phyloP scores from a whole-genome alignment of 1,140 invertebrate species.

The Zaprionus nigranus region DNA sequence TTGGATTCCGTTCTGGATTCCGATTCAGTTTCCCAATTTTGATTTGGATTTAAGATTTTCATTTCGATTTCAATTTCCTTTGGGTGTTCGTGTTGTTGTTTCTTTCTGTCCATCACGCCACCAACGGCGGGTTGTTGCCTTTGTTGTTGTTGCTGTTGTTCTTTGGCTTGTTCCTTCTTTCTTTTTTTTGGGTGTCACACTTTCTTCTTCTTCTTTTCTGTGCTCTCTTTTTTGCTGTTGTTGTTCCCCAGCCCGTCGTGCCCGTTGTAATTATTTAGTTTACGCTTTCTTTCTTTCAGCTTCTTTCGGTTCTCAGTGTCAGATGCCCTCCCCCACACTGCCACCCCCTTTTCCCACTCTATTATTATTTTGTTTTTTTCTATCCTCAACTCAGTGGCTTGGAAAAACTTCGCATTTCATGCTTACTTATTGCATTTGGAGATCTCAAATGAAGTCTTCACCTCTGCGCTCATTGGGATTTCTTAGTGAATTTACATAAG shows the following conservation, averaged over 20 bases:
- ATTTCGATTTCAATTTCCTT: slow-evolving; percentile 49
- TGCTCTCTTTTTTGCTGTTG: slow-evolving; percentile 37
- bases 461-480: no score
- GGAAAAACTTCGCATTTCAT: slow-evolving; percentile 72
- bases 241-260: slow-evolving; percentile 21
- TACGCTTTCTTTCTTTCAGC: slow-evolving; percentile 25
- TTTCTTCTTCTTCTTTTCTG: slow-evolving; percentile 37
- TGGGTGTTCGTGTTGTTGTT: slow-evolving; percentile 28
- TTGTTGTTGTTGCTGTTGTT: slow-evolving; percentile 16
- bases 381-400: slow-evolving; percentile 45
- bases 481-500: no score
- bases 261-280: slow-evolving; percentile 76
- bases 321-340: background rate
- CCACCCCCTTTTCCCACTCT: background rate
- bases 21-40: slow-evolving; percentile 29
- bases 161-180: slow-evolving; percentile 42
- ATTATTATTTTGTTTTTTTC: slow-evolving; percentile 1
- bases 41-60: slow-evolving; percentile 50
- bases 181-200: slow-evolving; percentile 54
- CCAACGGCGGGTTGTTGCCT: slow-evolving; percentile 15
- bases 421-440: slow-evolving; percentile 20
- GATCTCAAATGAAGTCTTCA: slow-evolving; percentile 15
- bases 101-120: slow-evolving; percentile 31
- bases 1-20: slow-evolving; percentile 51
- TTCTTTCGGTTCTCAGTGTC: slow-evolving; percentile 6